Evolutionary conservation across 1,140 invertebrate species (phyloP), one percentile per base, ranked within the genome.

Genomic region (Steinernema khuongi): DNA sequence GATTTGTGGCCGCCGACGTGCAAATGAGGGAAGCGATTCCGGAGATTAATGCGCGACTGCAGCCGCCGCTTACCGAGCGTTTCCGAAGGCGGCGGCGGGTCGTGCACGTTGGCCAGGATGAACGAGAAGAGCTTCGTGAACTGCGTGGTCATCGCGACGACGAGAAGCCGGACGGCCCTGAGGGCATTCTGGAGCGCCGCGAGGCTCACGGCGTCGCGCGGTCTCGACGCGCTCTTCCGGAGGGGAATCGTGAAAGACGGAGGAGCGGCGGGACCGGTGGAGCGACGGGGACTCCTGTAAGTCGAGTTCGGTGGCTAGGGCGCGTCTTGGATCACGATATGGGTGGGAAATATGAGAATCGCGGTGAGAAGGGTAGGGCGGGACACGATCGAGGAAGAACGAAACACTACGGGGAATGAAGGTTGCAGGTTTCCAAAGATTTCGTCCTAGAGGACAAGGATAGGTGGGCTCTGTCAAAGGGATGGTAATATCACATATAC

Each of bases 81-180:
- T 26, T 80, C 78, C 7, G 75, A 74, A 19, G 73, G 69, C 28
- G 78, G 74, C 30, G 82, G 74, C 1, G 82, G 82, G 73, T 84
- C 82, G 77, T 81, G 75, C 36, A 84, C 83, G 70, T 84, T 84
- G n/a, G 82, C 82, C 17, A 84, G 77, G 73, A 84, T 84, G 70
- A 84, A 84, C n/a, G 82, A 83, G 31, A 84, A 80, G 31, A 84
- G 77, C 72, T 84, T 84, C 11, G 82, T 85, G 74, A 84, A 84
- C 74, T 84, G 82, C 30, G 83, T 83, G 50, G 82, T 83, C 82
- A 84, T 84, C 68, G 68, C 50, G 50, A 60, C 50, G 50, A 26
- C 50, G 22, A 60, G 50, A 60, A 60, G 50, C 7, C 50, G 50
- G 50, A 60, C 4, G 26, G 26, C 11, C 14, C 50, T 7, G 14